Percentiles rank a stretch among this genome's conserved stretches.
Evolutionary conservation across 2,888 invertebrate species (phyloP).

Genomic region (Cepaea hortensis): DNA sequence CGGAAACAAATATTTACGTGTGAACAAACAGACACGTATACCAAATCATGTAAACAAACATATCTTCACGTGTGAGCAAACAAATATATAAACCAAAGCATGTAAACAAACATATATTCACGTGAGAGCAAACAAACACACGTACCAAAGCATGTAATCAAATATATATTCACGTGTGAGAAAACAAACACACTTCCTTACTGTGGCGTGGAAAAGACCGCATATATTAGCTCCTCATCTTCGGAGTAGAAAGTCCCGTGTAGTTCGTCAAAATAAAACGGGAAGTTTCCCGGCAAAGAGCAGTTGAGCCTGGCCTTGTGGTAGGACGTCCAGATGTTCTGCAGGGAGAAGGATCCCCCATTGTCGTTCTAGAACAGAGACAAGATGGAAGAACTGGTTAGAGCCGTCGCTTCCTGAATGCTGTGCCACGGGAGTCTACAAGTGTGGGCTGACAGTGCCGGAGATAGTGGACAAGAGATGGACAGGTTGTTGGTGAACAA

Average conservation of each 20-base stretch:
- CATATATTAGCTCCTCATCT: constrained; percentile 84
- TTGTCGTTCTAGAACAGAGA: constrained; percentile 81
- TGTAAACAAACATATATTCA: too few relatives aligned
- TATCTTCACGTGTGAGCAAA: too few relatives aligned
- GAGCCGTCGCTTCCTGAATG: background rate
- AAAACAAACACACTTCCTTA: constrained; percentile 58
- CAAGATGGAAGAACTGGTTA: background rate
- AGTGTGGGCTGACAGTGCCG: too few relatives aligned
- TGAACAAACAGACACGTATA: too few relatives aligned
- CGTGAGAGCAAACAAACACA: background rate
- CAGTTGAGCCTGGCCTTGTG: constrained; percentile 95
- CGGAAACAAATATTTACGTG: too few relatives aligned
- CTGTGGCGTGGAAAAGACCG: constrained; percentile 92
- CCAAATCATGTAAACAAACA: too few relatives aligned
- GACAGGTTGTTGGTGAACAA: too few relatives aligned
- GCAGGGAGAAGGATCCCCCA: constrained; percentile 83
- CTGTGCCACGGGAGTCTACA: too few relatives aligned
- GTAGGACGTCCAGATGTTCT: constrained; percentile 94
- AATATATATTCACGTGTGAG: background rate
- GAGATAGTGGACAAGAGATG: too few relatives aligned
- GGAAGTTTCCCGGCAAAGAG: constrained; percentile 88
- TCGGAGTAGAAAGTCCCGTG: constrained; percentile 78
- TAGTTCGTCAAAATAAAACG: constrained; percentile 97
- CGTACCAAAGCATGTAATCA: background rate
- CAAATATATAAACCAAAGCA: too few relatives aligned